phyloP scores from a whole-genome alignment of 2,113 vertebrate species.

The Oriolus oriolus region DNA sequence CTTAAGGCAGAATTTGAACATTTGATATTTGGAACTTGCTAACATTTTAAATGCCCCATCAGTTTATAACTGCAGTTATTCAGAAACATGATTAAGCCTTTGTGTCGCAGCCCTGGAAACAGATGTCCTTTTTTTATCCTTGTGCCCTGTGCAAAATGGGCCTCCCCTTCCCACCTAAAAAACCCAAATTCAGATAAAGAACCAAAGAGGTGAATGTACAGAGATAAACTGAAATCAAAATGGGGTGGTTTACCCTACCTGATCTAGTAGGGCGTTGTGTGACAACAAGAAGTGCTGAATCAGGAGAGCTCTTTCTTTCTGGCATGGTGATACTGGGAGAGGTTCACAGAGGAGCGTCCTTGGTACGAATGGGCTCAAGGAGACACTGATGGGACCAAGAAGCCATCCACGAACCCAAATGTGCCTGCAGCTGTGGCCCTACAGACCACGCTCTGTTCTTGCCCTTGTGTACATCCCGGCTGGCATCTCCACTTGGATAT shows the following conservation, averaged over 20 bases:
- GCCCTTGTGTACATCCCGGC: not conserved
- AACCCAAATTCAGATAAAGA: not conserved
- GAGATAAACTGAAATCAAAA: not conserved
- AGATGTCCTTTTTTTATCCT: not conserved
- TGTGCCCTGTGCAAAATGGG: not conserved
- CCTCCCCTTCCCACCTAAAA: not conserved
- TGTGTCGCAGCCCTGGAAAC: not conserved
- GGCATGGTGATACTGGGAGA: not conserved
- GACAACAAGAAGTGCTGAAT: not conserved
- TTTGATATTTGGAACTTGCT: slow-evolving; percentile 2
- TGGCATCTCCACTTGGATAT: not conserved
- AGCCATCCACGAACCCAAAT: not conserved
- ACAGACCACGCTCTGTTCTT: fast-evolving
- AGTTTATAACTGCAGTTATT: not conserved
- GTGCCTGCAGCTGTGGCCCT: not conserved
- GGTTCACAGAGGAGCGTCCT: not conserved
- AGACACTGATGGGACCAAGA: too few relatives aligned
- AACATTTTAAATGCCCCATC: slow-evolving; percentile 13
- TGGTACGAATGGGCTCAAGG: not conserved
- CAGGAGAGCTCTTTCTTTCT: not conserved
- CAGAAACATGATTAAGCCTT: not conserved
- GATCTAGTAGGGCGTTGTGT: not conserved
- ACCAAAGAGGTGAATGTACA: not conserved
- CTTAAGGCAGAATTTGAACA: slow-evolving; percentile 43
- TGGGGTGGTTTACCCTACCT: not conserved